A percentile compares a stretch with the other conserved stretches of the same genome.
Conservation (phyloP, 1,140 invertebrate genomes). For the Lineus longissimus region DNA sequence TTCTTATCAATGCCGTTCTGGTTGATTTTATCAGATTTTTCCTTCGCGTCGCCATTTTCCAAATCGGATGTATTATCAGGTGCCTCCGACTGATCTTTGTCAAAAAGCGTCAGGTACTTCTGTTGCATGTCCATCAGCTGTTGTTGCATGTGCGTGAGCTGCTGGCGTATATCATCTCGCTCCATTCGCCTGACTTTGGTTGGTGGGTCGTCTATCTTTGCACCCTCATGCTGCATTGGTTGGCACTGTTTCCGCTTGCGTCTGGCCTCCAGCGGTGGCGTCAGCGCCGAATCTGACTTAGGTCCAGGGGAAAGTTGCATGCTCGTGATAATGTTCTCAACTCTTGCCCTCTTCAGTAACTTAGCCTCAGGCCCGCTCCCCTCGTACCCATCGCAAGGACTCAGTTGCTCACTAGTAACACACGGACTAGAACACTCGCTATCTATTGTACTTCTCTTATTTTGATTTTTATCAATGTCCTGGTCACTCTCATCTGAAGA, state of each 20-base stretch:
- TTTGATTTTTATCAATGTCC: constrained; percentile 5
- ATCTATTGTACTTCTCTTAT: not conserved
- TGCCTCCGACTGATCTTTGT: constrained; percentile 58
- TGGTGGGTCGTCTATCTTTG: constrained; percentile 51
- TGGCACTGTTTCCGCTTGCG: constrained; percentile 96
- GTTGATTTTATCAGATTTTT: not conserved
- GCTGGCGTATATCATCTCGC: constrained; percentile 71
- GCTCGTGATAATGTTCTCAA: constrained; percentile 89
- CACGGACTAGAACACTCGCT: not conserved
- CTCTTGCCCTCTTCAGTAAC: constrained; percentile 83
- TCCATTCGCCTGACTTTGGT: constrained; percentile 63
- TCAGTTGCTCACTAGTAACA: not conserved
- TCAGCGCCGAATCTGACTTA: constrained; percentile 19
- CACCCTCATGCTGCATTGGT: constrained; percentile 81
- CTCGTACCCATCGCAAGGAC: not conserved
- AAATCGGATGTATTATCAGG: not conserved
- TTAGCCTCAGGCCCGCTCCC: constrained; percentile 17
- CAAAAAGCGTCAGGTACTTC: constrained; percentile 81
- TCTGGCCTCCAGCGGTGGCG: constrained; percentile 62
- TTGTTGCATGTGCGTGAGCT: constrained; percentile 80
- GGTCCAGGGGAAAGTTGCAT: constrained; percentile 74
- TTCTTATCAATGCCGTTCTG: not conserved
- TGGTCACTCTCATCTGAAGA: not conserved
- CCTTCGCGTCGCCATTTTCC: not conserved
- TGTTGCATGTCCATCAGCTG: constrained; percentile 86